Evolutionary conservation across 2,797 vertebrate genomes (phyloP).

Genomic region (Gobio occitaniae): DNA sequence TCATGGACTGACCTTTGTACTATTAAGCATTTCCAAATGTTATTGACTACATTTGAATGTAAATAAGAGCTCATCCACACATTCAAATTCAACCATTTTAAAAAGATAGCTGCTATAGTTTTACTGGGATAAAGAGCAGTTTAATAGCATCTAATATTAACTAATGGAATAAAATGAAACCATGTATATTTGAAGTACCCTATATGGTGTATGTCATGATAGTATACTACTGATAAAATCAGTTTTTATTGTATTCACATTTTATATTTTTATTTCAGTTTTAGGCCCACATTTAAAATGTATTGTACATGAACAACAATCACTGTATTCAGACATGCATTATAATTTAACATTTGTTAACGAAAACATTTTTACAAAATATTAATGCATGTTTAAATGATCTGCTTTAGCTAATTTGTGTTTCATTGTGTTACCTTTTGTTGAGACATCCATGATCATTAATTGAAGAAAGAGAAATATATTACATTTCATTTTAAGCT

Average conservation of each 20-base stretch:
- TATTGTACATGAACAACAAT: neutral
- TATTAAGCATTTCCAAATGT: neutral
- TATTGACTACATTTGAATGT: too few relatives aligned
- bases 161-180: neutral
- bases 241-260: neutral
- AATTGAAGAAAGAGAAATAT: neutral
- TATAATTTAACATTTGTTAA: neutral
- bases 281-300: neutral
- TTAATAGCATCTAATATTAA: neutral
- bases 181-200: too few relatives aligned
- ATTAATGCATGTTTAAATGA: neutral
- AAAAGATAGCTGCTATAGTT: too few relatives aligned
- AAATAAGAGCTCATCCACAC: too few relatives aligned
- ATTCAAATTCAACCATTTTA: too few relatives aligned
- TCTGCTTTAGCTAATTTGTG: neutral
- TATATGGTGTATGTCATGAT: neutral
- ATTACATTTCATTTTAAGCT: constrained; percentile 7
- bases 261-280: neutral
- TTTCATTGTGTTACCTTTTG: constrained; percentile 2
- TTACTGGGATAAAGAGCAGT: neutral
- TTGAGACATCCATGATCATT: too few relatives aligned
- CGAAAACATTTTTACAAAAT: neutral
- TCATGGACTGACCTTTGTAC: too few relatives aligned
- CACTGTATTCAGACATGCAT: neutral
- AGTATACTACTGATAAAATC: neutral